These are phyloP conservation scores for Pagrus major DNA, from an alignment of 2,113 vertebrate genomes.

Conservation along the genomic window DNA sequence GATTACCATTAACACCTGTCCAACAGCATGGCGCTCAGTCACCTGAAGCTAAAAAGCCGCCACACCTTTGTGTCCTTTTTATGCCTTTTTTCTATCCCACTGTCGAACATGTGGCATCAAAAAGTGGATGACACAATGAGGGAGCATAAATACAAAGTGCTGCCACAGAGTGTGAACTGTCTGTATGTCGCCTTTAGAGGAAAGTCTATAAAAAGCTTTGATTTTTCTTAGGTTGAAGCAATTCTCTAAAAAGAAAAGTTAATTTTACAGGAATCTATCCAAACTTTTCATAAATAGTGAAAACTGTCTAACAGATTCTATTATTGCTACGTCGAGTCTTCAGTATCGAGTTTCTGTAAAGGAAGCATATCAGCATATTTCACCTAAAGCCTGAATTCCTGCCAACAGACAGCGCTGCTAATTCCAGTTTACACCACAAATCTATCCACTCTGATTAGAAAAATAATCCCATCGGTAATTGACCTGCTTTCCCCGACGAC, in stretches of 20 bases:
- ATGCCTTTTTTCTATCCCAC: background rate
- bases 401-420: slow-evolving; percentile 11
- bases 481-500: slow-evolving; percentile 62
- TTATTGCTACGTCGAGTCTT: background rate
- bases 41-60: too few species aligned
- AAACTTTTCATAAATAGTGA: background rate
- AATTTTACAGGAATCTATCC: background rate
- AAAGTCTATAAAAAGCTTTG: background rate
- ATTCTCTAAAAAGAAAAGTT: background rate
- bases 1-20: background rate
- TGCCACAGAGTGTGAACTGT: background rate
- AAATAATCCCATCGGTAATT: slow-evolving; percentile 48
- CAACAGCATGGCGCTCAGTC: background rate
- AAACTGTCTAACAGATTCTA: background rate
- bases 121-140: background rate
- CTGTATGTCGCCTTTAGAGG: background rate
- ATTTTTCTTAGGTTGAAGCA: background rate
- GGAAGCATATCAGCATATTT: background rate
- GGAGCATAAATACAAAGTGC: background rate
- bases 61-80: background rate
- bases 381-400: slow-evolving; percentile 17
- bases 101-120: background rate
- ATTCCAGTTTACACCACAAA: slow-evolving; percentile 32
- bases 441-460: slow-evolving; percentile 34
- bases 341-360: background rate